These are phyloP conservation scores for Drosophila neotestacea DNA, from an alignment of 2,888 invertebrate species.

Conservation along the genomic window DNA sequence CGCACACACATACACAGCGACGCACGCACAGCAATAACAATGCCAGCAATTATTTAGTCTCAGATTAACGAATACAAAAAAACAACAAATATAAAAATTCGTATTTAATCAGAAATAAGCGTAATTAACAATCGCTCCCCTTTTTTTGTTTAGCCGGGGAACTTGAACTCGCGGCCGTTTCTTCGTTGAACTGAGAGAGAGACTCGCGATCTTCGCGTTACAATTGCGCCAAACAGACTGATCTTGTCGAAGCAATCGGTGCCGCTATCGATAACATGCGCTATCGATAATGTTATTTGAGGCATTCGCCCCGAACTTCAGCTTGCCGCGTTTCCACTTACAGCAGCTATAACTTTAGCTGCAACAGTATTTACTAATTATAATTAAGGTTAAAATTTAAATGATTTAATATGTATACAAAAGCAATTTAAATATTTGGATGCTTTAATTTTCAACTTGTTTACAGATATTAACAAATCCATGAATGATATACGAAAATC, in stretches of 20 bases:
- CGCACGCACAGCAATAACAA: slow-evolving; percentile 13
- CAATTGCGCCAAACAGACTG: slow-evolving; percentile 67
- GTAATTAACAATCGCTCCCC: slow-evolving; percentile 40
- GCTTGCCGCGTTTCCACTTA: not conserved
- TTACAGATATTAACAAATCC: too few relatives aligned
- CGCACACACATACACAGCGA: not conserved
- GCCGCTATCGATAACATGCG: slow-evolving; percentile 24
- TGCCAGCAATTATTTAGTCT: slow-evolving; percentile 39
- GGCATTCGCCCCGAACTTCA: slow-evolving; percentile 27
- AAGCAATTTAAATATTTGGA: not conserved
- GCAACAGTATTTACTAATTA: not conserved
- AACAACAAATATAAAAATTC: slow-evolving; percentile 29
- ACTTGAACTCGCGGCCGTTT: slow-evolving; percentile 61
- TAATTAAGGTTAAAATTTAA: not conserved
- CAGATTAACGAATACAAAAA: slow-evolving; percentile 35
- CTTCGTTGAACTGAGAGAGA: slow-evolving; percentile 32
- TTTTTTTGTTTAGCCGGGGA: slow-evolving; percentile 44
- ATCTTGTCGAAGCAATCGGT: slow-evolving; percentile 44
- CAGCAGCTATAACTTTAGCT: not conserved
- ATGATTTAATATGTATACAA: not conserved
- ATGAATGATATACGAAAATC: too few relatives aligned
- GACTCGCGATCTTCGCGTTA: slow-evolving; percentile 53
- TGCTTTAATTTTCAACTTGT: too few relatives aligned
- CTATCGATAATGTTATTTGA: not conserved
- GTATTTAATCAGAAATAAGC: slow-evolving; percentile 49